Conservation (phyloP, 37 sponge, comb jelly and placozoan genomes). For the Halichondria panicea region DNA sequence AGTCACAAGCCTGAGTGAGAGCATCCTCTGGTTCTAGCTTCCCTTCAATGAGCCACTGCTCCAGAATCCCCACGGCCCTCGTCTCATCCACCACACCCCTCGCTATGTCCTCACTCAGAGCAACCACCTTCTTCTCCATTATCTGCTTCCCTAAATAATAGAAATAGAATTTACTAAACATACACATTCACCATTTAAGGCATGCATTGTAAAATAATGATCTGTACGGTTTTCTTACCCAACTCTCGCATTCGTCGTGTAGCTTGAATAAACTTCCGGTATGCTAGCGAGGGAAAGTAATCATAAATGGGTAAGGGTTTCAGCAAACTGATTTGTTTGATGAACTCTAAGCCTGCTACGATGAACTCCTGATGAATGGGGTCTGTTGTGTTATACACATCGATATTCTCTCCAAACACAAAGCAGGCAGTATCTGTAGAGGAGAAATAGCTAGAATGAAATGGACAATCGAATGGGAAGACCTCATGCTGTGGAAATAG, state of each 20-base stretch:
- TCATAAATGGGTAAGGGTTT: neutral
- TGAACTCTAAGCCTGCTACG: neutral
- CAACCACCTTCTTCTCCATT: neutral
- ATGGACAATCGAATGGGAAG: too few species aligned
- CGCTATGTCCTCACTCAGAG: neutral
- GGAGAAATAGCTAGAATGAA: too few species aligned
- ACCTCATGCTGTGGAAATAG: too few species aligned
- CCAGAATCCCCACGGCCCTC: constrained; percentile 15
- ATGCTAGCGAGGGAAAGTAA: neutral
- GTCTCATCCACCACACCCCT: neutral
- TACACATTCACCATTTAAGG: too few species aligned
- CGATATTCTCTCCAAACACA: neutral
- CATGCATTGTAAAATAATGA: too few species aligned
- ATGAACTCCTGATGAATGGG: neutral
- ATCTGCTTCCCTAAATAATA: neutral
- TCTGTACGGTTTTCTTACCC: too few species aligned
- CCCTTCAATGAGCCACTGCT: constrained; percentile 52
- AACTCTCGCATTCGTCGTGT: neutral
- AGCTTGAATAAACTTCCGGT: neutral
- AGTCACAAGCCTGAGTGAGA: constrained; percentile 14
- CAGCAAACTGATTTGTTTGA: neutral
- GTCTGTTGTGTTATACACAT: neutral
- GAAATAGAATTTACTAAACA: too few species aligned
- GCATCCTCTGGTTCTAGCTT: constrained; percentile 21
- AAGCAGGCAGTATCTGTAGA: neutral